Percentiles rank a stretch among this genome's conserved stretches.
phyloP scores from a whole-genome alignment of 2,797 vertebrate species.

The Botia kubotai region DNA sequence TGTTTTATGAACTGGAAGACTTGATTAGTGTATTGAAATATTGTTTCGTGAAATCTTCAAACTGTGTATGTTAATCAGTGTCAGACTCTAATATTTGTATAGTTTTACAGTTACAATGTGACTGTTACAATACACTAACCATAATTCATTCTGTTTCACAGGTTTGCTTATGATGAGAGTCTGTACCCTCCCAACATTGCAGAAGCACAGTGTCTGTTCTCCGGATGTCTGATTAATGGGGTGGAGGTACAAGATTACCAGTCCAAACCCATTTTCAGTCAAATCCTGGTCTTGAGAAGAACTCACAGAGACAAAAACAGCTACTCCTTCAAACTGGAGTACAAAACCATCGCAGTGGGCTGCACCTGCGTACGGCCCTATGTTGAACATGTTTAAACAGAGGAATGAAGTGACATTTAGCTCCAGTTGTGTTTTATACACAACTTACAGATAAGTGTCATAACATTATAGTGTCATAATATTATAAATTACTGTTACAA shows the following conservation, averaged over 20 bases:
- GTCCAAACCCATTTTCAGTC: constrained; percentile 74
- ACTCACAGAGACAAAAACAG: constrained; percentile 32
- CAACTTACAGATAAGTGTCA: no score
- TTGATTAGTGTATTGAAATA: no score
- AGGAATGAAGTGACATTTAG: neutral
- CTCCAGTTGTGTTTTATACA: neutral
- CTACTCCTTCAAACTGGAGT: constrained; percentile 72
- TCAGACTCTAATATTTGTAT: no score
- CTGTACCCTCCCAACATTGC: constrained; percentile 61
- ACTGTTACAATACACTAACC: neutral
- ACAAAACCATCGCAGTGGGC: constrained; percentile 73
- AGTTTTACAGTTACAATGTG: neutral
- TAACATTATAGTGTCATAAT: no score
- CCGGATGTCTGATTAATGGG: constrained; percentile 66
- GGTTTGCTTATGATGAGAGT: constrained; percentile 58
- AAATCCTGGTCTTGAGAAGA: constrained; percentile 73
- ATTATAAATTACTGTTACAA: neutral
- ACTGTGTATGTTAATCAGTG: no score
- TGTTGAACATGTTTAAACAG: constrained; percentile 54
- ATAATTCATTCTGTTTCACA: constrained; percentile 51
- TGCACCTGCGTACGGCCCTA: constrained; percentile 78
- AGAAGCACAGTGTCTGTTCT: constrained; percentile 71
- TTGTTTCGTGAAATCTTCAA: no score
- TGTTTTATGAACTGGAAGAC: no score
- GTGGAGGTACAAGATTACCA: constrained; percentile 67